Evolutionary conservation across 2,888 invertebrate species (phyloP).

Genomic region (Peribatodes rhomboidaria): DNA sequence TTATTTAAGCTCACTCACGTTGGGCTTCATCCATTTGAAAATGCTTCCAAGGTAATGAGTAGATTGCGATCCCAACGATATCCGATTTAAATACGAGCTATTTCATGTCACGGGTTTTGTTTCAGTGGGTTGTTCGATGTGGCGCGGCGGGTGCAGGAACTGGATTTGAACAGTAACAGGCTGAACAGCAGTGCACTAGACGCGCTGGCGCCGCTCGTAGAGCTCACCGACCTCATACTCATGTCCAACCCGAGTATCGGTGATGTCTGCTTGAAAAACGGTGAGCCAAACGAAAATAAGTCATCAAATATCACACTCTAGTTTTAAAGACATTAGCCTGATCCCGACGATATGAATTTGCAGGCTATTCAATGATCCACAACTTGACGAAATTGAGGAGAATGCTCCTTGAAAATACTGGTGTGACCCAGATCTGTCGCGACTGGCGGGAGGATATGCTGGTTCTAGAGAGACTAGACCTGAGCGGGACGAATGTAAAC

Average conservation of each 20-base stretch:
- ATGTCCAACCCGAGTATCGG: not conserved
- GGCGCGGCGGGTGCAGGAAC: not conserved
- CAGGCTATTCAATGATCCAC: not conserved
- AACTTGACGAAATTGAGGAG: not conserved
- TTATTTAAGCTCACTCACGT: not conserved
- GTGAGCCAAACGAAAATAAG: not conserved
- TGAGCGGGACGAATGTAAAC: conserved; percentile 73
- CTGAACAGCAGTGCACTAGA: not conserved
- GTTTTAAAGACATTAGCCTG: no score
- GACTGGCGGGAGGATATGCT: conserved; percentile 33
- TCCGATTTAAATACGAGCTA: not conserved
- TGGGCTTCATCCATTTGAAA: not conserved
- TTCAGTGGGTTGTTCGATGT: not conserved
- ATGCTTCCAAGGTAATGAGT: conserved; percentile 4
- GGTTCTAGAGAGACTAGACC: not conserved
- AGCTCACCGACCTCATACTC: not conserved
- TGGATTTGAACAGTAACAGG: not conserved
- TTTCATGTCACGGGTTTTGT: not conserved
- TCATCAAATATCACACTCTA: no score
- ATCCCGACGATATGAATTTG: not conserved
- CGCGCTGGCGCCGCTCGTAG: not conserved
- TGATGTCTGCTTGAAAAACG: not conserved
- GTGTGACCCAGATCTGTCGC: conserved; percentile 24
- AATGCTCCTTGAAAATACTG: not conserved
- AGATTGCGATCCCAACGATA: not conserved